These are phyloP conservation scores for Nycticebus coucang DNA, from an alignment of 2,113 vertebrate genomes.

Conservation along the genomic window DNA sequence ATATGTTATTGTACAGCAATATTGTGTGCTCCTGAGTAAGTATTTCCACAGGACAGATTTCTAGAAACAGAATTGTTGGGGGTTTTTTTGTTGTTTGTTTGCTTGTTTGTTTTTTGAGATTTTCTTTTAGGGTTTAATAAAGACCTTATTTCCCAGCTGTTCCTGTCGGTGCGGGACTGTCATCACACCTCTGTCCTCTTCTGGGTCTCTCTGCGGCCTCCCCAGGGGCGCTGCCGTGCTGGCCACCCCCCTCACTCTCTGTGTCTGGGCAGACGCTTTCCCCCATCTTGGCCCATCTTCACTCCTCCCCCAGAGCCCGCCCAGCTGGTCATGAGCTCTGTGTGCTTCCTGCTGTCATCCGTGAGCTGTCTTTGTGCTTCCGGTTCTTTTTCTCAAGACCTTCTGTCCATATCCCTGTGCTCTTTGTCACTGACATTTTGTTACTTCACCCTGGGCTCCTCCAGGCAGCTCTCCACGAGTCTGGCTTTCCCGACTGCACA, in stretches of 20 bases:
- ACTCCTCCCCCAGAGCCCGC: conserved; percentile 92
- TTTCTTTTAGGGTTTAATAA: conserved; percentile 32
- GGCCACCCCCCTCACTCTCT: conserved; percentile 89
- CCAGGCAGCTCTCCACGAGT: too few species aligned
- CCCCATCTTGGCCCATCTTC: conserved; percentile 94
- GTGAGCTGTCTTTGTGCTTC: conserved; percentile 88
- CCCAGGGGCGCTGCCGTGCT: conserved; percentile 88
- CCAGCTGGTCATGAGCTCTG: conserved; percentile 91
- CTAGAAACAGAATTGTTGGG: background rate
- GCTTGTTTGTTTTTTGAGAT: too few species aligned
- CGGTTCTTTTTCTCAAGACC: conserved; percentile 91
- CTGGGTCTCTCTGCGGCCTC: conserved; percentile 90
- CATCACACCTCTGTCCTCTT: conserved; percentile 92
- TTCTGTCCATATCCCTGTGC: conserved; percentile 90
- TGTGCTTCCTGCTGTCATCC: conserved; percentile 92
- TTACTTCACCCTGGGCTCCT: background rate
- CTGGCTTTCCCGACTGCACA: too few species aligned
- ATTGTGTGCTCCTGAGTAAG: background rate
- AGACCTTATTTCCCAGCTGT: conserved; percentile 94
- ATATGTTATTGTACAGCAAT: background rate
- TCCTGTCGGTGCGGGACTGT: conserved; percentile 92
- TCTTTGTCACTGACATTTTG: conserved; percentile 94
- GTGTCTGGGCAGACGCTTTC: conserved; percentile 92
- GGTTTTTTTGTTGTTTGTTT: too few species aligned
- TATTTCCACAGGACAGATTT: background rate